Evolutionary conservation across 2,888 invertebrate species (phyloP), one percentile per base, ranked within the genome.

Genomic region (Drosophila mercatorum): DNA sequence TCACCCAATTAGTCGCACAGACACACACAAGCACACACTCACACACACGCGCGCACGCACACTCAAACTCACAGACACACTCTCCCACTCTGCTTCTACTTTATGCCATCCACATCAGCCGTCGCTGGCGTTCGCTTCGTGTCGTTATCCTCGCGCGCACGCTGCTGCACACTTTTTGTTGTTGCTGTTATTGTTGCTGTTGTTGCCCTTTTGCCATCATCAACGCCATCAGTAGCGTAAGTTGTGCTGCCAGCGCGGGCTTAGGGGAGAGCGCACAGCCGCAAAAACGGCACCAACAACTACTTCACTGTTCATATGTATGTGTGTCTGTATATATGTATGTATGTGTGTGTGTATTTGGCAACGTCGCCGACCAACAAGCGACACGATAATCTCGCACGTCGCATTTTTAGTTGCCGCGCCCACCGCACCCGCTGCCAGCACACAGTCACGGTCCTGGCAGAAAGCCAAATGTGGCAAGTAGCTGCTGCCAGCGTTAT

Each of bases 1-100:
- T 88, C 91, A 91, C 91, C 91, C 91, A 91, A 91, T 91, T 91
- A 91, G 91, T 91, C 91, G 81, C 91, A 87, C 90, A 82, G 83
- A 81, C 70, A 67, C 68, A 71, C n/a, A 68, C 76, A 68, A 65
- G 73, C 72, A 77, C 73, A 71, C 79, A 72, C 66, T 55, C 78
- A 72, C 62, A 44, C 57, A 43, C 12, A 38, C 12, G 14, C 46
- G 34, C 44, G 11, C 44, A 44, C 31, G 11, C 34, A 43, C 8
- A 34, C 31, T 31, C 41, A 36, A 51, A 14, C 53, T 26, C 53
- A 53, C 40, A 56, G 41, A 63, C 46, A 66, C 55, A 66, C 67
- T 49, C 38, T 63, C 69, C 40, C 56, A 51, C 51, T 59, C 75
- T 55, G 40, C 62, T 67, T 46, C 53, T 53, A 47, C 22, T 55